These are phyloP conservation scores for Oplegnathus fasciatus DNA, from an alignment of 2,113 vertebrate genomes.

Conservation along the genomic window DNA sequence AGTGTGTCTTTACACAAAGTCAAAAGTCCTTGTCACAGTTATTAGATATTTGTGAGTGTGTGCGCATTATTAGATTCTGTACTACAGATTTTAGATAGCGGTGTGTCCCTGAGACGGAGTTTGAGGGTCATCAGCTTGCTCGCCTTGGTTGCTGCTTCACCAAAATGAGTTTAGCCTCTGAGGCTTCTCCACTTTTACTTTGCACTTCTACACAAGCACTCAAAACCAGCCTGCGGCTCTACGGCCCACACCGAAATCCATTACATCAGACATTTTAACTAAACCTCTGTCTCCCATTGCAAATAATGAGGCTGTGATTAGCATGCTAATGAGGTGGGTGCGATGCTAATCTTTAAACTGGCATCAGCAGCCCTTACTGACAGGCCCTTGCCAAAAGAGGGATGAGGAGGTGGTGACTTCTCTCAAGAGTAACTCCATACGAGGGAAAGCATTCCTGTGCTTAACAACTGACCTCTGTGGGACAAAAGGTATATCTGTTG, in stretches of 20 bases:
- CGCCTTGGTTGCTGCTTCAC: slow-evolving; percentile 26
- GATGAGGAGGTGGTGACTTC: background rate
- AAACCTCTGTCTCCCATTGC: slow-evolving; percentile 64
- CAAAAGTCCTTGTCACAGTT: slow-evolving; percentile 26
- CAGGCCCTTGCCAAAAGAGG: background rate
- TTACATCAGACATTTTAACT: slow-evolving; percentile 66
- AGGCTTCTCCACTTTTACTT: slow-evolving; percentile 46
- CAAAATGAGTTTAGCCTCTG: slow-evolving; percentile 46
- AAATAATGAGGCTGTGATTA: slow-evolving; percentile 67
- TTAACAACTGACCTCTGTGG: background rate
- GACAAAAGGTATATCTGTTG: background rate
- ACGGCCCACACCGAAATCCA: slow-evolving; percentile 60
- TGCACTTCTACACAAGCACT: slow-evolving; percentile 35
- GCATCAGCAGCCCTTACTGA: slow-evolving; percentile 11
- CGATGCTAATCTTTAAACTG: slow-evolving; percentile 57
- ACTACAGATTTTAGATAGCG: slow-evolving; percentile 28
- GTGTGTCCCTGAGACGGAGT: slow-evolving; percentile 42
- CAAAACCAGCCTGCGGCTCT: slow-evolving; percentile 44
- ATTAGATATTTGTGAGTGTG: slow-evolving; percentile 14
- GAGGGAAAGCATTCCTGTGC: background rate
- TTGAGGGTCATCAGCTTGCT: slow-evolving; percentile 48
- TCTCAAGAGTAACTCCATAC: background rate
- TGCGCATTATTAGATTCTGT: slow-evolving; percentile 10
- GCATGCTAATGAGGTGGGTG: slow-evolving; percentile 62
- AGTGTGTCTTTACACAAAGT: slow-evolving; percentile 4